Percentiles rank a stretch among this genome's conserved stretches.
phyloP scores from a whole-genome alignment of 2,797 vertebrate species.

The Meriones psammophilus region DNA sequence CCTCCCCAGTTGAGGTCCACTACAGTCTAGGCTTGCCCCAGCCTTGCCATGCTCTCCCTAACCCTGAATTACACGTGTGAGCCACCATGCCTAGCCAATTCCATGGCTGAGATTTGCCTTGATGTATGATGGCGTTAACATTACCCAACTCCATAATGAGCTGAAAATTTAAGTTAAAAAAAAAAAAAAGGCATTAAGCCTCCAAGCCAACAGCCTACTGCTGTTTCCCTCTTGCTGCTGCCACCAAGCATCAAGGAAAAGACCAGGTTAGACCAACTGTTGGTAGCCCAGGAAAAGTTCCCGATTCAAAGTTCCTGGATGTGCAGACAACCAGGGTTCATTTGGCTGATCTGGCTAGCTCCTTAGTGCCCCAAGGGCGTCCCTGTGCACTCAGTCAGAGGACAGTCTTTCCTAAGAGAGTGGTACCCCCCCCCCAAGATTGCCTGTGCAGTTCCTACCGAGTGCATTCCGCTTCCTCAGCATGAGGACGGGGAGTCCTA shows the following conservation, averaged over 20 bases:
- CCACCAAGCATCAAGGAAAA: not conserved
- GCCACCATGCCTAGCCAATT: not conserved
- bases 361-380: not conserved
- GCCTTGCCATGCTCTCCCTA: too few relatives aligned
- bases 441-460: not conserved
- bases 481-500: not conserved
- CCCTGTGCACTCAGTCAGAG: not conserved
- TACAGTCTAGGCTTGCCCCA: not conserved
- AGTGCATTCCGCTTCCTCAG: not conserved
- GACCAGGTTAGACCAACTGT: not conserved
- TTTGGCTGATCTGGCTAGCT: not conserved
- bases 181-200: not conserved
- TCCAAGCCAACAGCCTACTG: too few relatives aligned
- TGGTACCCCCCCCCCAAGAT: not conserved
- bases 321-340: not conserved
- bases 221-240: fast-evolving
- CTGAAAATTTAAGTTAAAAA: not conserved
- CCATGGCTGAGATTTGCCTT: not conserved
- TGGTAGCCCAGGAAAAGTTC: not conserved
- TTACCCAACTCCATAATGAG: not conserved
- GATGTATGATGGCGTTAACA: not conserved
- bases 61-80: not conserved
- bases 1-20: not conserved
- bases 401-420: not conserved
- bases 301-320: not conserved